Evolutionary conservation across 2,888 invertebrate species (phyloP), one percentile per base, ranked within the genome.

Genomic region (Platycnemis pennipes): DNA sequence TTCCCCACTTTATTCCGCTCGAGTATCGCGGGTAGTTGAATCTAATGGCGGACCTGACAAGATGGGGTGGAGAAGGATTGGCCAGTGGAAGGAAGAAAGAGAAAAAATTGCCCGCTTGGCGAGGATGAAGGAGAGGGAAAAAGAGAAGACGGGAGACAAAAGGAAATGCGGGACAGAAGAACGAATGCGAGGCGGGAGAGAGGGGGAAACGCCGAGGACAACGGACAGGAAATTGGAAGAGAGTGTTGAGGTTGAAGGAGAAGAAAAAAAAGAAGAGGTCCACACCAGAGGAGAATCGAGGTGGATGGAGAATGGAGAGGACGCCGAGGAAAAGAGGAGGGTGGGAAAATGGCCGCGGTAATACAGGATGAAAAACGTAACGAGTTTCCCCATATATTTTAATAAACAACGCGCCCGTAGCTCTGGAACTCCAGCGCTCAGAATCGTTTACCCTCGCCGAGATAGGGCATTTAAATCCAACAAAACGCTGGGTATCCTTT

Each of bases 311-410:
- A 42, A 13, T 7, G 42, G 44, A 56, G 42, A 49, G 44, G 37
- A 16, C 31, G 11, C 22, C 5, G n/a, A 5, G 22, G 56, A 22
- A 8, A 13, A 53, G 53, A 19, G 53, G 53, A 53, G 53, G 13
- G 53, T 53, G 53, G 53, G 53, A 53, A 19, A 19, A 19, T 5
- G 53, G 13, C 19, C 26, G 26, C 63, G 77, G 77, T 1, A 77
- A 77, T 8, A 8, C 31, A 11, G 77, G 77, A 63, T 63, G 63
- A 63, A 63, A 63, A 77, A 77, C 77, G 77, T 77, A 77, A 77
- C 77, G 77, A 77, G 77, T 77, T 77, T 37, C 31, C 77, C 77
- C 31, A 77, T 77, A 31, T 13, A 77, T 77, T 77, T 77, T 77
- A 37, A 77, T 77, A 77, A 77, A 77, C 77, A 77, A 77, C 77